These are phyloP conservation scores for Tromatobia lineatoria DNA, from an alignment of 2,888 invertebrate species.

Conservation along the genomic window DNA sequence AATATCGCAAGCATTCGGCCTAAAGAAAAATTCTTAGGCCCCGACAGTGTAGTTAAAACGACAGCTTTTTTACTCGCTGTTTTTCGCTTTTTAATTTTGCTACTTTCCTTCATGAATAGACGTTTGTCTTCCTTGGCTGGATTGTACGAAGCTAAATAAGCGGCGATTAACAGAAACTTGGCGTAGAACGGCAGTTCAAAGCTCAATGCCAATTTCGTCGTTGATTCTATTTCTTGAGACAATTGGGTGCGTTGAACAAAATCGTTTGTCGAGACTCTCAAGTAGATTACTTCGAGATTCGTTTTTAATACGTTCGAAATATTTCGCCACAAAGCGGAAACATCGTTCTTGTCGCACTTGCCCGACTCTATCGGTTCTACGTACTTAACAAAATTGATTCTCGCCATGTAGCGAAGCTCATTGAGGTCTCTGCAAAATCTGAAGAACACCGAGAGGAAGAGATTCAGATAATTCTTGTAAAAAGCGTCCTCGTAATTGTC, in stretches of 20 bases:
- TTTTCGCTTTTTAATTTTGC: conserved; percentile 89
- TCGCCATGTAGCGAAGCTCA: conserved; percentile 94
- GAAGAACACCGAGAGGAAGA: conserved; percentile 94
- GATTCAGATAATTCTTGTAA: conserved; percentile 92
- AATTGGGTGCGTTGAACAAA: conserved; percentile 75
- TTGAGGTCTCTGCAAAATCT: conserved; percentile 94
- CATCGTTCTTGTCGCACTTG: conserved; percentile 88
- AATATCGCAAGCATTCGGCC: conserved; percentile 95
- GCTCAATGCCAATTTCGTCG: conserved; percentile 84
- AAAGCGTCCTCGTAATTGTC: conserved; percentile 86
- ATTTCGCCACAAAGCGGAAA: conserved; percentile 92
- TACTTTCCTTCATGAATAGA: conserved; percentile 93
- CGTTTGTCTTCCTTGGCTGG: conserved; percentile 95
- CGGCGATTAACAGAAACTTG: conserved; percentile 95
- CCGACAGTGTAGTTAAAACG: conserved; percentile 90
- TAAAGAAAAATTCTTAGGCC: conserved; percentile 93
- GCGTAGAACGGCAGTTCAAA: conserved; percentile 95
- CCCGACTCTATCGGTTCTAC: conserved; percentile 91
- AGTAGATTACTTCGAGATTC: conserved; percentile 92
- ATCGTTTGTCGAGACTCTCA: conserved; percentile 87
- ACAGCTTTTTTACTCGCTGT: conserved; percentile 84
- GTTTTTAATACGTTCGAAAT: conserved; percentile 91
- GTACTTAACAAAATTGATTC: conserved; percentile 91
- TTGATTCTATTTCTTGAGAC: conserved; percentile 81
- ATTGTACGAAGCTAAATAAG: conserved; percentile 97